These are phyloP conservation scores for Aspiorhynchus laticeps DNA, from an alignment of 2,113 vertebrate genomes.

Conservation along the genomic window DNA sequence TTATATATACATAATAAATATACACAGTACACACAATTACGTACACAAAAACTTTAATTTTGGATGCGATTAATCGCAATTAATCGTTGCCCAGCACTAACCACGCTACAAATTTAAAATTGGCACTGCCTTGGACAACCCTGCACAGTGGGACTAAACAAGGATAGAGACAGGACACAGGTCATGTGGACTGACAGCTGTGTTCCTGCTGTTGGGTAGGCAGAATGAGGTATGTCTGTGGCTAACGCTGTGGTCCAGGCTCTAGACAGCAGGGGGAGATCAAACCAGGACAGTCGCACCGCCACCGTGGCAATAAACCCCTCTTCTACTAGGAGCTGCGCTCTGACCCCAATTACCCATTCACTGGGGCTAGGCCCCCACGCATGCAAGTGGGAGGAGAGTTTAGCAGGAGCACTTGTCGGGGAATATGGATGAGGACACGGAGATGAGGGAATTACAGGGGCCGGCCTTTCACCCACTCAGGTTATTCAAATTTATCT, in stretches of 20 bases:
- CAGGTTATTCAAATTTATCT: conserved; percentile 60
- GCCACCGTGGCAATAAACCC: conserved; percentile 65
- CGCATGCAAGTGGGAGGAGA: conserved; percentile 54
- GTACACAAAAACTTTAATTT: too few species aligned
- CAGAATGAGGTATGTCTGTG: neutral
- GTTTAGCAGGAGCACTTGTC: conserved; percentile 66
- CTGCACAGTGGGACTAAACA: neutral
- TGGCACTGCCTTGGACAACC: neutral
- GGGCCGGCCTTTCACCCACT: conserved; percentile 65
- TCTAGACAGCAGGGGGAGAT: conserved; percentile 28
- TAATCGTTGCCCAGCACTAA: too few species aligned
- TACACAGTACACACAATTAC: too few species aligned
- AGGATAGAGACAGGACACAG: neutral
- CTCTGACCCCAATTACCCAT: conserved; percentile 83
- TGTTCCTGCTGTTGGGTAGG: neutral
- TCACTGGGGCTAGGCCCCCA: conserved; percentile 71
- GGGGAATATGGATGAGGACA: conserved; percentile 73
- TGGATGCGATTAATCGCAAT: too few species aligned
- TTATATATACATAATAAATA: too few species aligned
- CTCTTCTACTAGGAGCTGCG: conserved; percentile 69
- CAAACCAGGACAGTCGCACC: conserved; percentile 34
- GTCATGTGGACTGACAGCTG: neutral
- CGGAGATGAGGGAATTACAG: conserved; percentile 70
- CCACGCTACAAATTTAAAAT: neutral
- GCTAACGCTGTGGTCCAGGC: neutral